Evolutionary conservation across 2,888 invertebrate genomes (phyloP).

Genomic region (Agrypnus murinus): DNA sequence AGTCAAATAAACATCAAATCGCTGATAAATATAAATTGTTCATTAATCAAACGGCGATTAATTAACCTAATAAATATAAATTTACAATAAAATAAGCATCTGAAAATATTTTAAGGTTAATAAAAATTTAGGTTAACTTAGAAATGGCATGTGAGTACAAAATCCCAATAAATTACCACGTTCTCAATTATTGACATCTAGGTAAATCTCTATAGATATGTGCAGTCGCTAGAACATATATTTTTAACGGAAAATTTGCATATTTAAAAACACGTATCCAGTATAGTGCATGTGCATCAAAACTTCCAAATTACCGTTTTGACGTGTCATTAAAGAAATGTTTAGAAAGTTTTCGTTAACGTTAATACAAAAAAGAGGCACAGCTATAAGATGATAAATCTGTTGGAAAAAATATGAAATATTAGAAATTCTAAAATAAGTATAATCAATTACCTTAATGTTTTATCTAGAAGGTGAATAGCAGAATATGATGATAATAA

Average conservation of each 20-base stretch:
- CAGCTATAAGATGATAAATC: neutral
- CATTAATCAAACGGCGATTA: slow-evolving; percentile 21
- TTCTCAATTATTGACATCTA: slow-evolving; percentile 12
- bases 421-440: neutral
- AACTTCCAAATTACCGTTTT: slow-evolving; percentile 4
- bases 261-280: slow-evolving; percentile 7
- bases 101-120: neutral
- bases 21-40: slow-evolving; percentile 26
- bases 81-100: slow-evolving; percentile 5
- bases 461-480: slow-evolving; percentile 6
- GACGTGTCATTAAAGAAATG: neutral
- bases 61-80: slow-evolving; percentile 12
- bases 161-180: slow-evolving; percentile 11
- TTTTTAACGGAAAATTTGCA: neutral
- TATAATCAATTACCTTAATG: slow-evolving; percentile 8
- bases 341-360: slow-evolving; percentile 10
- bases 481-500: neutral
- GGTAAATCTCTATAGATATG: neutral
- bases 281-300: neutral
- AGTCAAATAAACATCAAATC: slow-evolving; percentile 12
- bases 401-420: too few species aligned
- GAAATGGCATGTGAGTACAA: slow-evolving; percentile 8
- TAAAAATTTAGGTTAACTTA: slow-evolving; percentile 24
- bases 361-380: neutral
- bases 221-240: neutral